These are phyloP conservation scores for Eristalinus aeneus DNA, from an alignment of 2,888 invertebrate genomes.

Conservation along the genomic window DNA sequence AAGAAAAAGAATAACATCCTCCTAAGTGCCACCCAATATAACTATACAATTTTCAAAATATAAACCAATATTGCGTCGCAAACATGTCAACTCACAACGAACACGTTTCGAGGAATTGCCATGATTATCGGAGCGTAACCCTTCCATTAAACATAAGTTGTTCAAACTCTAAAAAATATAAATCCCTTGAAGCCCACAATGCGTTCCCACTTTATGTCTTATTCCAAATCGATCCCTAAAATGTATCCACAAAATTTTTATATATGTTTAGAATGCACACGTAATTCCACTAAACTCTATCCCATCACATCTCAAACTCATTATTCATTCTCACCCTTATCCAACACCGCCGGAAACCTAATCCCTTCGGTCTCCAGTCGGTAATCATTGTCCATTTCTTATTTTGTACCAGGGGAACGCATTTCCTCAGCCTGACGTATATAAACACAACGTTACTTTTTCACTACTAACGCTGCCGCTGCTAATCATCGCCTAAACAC, in stretches of 20 bases:
- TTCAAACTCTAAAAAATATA: background rate
- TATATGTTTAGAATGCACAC: background rate
- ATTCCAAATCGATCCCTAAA: background rate
- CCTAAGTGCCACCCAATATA: too few relatives aligned
- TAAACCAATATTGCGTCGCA: too few relatives aligned
- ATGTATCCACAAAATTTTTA: constrained; percentile 17
- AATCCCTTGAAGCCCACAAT: background rate
- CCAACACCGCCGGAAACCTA: constrained; percentile 19
- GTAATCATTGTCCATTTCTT: constrained; percentile 48
- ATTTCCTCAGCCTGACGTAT: constrained; percentile 3
- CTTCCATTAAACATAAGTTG: background rate
- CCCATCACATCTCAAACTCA: constrained; percentile 57
- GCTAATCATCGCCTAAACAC: constrained; percentile 45
- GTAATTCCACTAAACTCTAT: constrained; percentile 29
- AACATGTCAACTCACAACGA: background rate
- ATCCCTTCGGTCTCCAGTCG: constrained; percentile 45
- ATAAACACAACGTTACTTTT: background rate
- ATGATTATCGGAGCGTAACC: background rate
- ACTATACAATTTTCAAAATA: too few relatives aligned
- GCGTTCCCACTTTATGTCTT: background rate
- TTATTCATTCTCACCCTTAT: constrained; percentile 45
- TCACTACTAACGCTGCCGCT: constrained; percentile 10
- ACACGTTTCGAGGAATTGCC: background rate
- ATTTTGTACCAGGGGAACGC: constrained; percentile 3
- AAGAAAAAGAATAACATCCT: too few relatives aligned